Evolutionary conservation across 2,113 vertebrate genomes (phyloP).

Genomic region (Ramphastos sulfuratus): DNA sequence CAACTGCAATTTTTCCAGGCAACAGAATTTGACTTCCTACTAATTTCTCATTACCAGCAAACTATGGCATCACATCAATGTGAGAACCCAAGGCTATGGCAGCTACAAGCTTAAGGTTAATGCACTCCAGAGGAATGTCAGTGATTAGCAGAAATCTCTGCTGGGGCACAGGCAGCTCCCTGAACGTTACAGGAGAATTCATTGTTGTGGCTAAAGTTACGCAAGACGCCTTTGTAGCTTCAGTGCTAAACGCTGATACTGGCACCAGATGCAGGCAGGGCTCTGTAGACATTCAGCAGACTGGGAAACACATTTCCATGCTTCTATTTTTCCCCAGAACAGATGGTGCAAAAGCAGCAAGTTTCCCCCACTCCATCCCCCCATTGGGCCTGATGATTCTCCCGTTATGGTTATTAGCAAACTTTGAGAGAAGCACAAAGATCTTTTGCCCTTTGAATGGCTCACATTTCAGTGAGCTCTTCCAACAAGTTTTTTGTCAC

Average conservation of each 20-base stretch:
- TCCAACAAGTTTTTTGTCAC: not conserved
- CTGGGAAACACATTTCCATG: not conserved
- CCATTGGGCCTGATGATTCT: not conserved
- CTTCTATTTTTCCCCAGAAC: not conserved
- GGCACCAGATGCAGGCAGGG: not conserved
- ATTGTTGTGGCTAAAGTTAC: not conserved
- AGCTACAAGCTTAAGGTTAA: not conserved
- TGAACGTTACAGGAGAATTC: not conserved
- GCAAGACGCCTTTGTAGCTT: not conserved
- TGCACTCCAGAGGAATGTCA: not conserved
- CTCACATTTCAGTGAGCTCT: not conserved
- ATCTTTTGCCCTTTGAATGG: not conserved
- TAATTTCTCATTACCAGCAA: not conserved
- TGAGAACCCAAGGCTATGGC: not conserved
- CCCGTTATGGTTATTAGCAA: not conserved
- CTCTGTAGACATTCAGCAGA: not conserved
- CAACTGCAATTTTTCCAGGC: not conserved
- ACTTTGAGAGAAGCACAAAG: not conserved
- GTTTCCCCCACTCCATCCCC: not conserved
- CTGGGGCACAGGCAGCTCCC: not conserved
- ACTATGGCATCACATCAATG: accelerated
- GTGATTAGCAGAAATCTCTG: not conserved
- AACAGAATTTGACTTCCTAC: not conserved
- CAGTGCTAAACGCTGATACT: not conserved
- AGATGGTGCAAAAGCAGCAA: not conserved